A percentile compares a stretch with the other conserved stretches of the same genome.
These are phyloP conservation scores for Harpia harpyja DNA, from an alignment of 2,797 vertebrate species.

Conservation along the genomic window DNA sequence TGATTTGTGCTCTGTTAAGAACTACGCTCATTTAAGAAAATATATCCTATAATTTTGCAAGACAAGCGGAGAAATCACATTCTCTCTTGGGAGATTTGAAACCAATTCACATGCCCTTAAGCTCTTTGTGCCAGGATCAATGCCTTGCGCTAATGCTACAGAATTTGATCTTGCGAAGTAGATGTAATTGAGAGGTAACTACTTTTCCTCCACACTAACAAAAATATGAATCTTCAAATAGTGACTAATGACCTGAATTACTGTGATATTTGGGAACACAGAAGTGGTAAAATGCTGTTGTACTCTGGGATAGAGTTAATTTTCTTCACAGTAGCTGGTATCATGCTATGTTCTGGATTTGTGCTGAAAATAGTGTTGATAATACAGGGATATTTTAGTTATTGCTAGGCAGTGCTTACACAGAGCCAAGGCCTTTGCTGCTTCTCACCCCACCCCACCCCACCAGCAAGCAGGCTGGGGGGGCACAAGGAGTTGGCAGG, in stretches of 20 bases:
- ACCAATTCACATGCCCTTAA: not conserved
- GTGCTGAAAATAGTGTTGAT: not conserved
- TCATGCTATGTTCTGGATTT: not conserved
- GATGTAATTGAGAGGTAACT: not conserved
- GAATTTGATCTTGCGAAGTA: not conserved
- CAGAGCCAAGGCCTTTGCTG: not conserved
- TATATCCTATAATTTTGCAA: not conserved
- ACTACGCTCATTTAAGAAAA: not conserved
- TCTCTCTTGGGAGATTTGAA: not conserved
- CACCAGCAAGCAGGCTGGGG: not conserved
- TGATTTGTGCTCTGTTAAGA: not conserved
- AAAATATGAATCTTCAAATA: not conserved
- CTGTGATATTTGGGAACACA: not conserved
- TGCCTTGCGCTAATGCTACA: not conserved
- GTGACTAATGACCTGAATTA: not conserved
- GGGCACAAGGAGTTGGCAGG: not conserved
- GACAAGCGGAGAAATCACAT: not conserved
- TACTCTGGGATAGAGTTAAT: not conserved
- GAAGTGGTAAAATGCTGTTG: not conserved
- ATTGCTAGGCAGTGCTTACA: not conserved
- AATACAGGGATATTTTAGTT: not conserved
- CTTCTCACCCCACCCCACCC: rapidly evolving
- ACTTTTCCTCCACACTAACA: not conserved
- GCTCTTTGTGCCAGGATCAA: not conserved
- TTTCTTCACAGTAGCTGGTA: not conserved